phyloP scores from a whole-genome alignment of 2,888 invertebrate species.

The Ecdyonurus torrentis region DNA sequence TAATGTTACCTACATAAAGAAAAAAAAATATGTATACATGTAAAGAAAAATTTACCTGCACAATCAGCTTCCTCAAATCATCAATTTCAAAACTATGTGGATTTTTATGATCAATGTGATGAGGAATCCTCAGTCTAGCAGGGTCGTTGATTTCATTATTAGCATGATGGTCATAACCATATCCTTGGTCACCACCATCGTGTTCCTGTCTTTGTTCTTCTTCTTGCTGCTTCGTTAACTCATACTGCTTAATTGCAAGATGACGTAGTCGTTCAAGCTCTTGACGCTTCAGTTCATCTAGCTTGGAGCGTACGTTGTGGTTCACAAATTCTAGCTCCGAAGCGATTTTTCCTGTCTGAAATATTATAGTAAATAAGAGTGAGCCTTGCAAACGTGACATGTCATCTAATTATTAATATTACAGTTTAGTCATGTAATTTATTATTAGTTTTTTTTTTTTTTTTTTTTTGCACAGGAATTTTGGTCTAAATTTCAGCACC shows the following conservation, averaged over 20 bases:
- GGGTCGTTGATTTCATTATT: conserved; percentile 31
- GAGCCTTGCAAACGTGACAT: no score
- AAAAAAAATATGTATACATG: not conserved
- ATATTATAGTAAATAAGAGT: no score
- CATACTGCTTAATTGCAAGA: conserved; percentile 45
- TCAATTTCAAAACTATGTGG: conserved; percentile 87
- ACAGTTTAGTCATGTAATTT: no score
- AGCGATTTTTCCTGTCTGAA: conserved; percentile 79
- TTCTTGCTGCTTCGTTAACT: conserved; percentile 27
- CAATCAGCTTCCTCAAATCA: conserved; percentile 81
- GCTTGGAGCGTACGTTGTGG: conserved; percentile 66
- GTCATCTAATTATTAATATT: no score
- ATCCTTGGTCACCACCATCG: not conserved
- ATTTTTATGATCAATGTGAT: conserved; percentile 77
- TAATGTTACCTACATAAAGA: not conserved
- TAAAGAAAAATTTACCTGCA: conserved; percentile 45
- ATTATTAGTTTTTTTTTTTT: no score
- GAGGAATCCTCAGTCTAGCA: conserved; percentile 39
- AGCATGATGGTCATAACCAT: not conserved
- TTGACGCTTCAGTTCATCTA: conserved; percentile 83
- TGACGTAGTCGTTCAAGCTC: conserved; percentile 70
- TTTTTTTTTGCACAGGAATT: no score
- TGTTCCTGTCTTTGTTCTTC: conserved; percentile 1
- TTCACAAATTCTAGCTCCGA: conserved; percentile 76
- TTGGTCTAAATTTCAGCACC: no score